phyloP scores from a whole-genome alignment of 2,888 invertebrate genomes.

The Phytoseiulus persimilis region DNA sequence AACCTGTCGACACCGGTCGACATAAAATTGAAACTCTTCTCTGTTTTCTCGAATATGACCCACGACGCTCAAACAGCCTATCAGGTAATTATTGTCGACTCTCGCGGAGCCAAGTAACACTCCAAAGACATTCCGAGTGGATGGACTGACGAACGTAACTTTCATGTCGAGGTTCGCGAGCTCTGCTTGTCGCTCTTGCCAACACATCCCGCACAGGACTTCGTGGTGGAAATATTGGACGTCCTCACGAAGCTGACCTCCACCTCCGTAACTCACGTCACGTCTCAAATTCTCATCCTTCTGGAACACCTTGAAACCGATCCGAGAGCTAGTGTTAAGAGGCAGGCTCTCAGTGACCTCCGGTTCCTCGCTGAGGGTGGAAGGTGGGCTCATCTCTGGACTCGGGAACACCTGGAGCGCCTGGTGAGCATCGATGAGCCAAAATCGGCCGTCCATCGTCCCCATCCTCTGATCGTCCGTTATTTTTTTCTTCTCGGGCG shows the following conservation, averaged over 20 bases:
- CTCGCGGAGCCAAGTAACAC: neutral
- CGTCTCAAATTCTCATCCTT: constrained; percentile 67
- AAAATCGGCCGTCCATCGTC: too few species aligned
- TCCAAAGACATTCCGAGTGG: too few species aligned
- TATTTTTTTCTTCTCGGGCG: too few species aligned
- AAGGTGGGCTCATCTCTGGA: constrained; percentile 71
- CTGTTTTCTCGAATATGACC: constrained; percentile 84
- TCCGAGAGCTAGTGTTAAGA: constrained; percentile 62
- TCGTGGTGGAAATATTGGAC: constrained; percentile 70
- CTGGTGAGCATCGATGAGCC: constrained; percentile 37
- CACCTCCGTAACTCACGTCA: constrained; percentile 79
- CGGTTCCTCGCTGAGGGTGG: constrained; percentile 58
- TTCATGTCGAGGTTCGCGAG: constrained; percentile 58
- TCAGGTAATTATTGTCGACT: constrained; percentile 55
- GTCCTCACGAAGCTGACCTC: constrained; percentile 79
- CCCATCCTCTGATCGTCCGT: too few species aligned
- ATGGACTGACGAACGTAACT: neutral
- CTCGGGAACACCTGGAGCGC: constrained; percentile 55
- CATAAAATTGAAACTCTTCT: constrained; percentile 78
- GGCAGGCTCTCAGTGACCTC: constrained; percentile 61
- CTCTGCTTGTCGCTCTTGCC: constrained; percentile 65
- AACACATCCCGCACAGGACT: constrained; percentile 69
- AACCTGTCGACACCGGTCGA: constrained; percentile 83
- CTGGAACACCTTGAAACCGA: constrained; percentile 62
- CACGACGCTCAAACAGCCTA: constrained; percentile 68